phyloP scores from a whole-genome alignment of 1,140 invertebrate genomes.

The Meloidogyne floridensis region DNA sequence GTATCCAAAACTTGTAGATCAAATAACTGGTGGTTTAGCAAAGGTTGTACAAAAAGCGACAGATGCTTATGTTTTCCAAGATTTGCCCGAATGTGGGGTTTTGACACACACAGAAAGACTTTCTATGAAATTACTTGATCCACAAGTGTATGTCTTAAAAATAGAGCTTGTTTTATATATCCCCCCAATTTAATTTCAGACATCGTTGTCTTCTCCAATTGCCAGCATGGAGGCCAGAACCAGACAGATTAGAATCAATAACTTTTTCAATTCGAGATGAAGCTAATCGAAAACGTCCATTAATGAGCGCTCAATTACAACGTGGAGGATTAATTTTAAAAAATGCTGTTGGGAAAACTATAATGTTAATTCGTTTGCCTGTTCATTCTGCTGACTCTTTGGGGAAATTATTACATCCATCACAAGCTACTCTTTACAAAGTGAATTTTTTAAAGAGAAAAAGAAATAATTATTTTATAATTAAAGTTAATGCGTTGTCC shows the following conservation, averaged over 20 bases:
- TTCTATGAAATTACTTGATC: constrained; percentile 51
- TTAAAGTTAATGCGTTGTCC: constrained; percentile 27
- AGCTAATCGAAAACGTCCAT: constrained; percentile 39
- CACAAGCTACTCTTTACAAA: constrained; percentile 51
- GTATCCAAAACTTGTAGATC: constrained; percentile 31
- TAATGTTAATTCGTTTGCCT: constrained; percentile 46
- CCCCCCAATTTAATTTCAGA: not conserved
- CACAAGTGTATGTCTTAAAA: constrained; percentile 35
- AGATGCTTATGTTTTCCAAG: constrained; percentile 49
- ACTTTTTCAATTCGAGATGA: constrained; percentile 45
- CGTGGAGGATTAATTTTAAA: constrained; percentile 40
- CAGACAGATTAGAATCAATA: constrained; percentile 34
- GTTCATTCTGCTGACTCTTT: constrained; percentile 41
- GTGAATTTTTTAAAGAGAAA: constrained; percentile 24
- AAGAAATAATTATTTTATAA: not conserved
- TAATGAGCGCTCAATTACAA: constrained; percentile 42
- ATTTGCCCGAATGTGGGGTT: constrained; percentile 52
- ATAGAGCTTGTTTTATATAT: too few species aligned
- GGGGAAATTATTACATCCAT: constrained; percentile 52
- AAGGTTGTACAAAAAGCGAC: constrained; percentile 53
- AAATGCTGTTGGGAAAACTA: constrained; percentile 45
- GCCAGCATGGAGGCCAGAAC: constrained; percentile 22
- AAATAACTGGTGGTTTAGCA: constrained; percentile 38
- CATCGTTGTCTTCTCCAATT: constrained; percentile 13
- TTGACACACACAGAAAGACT: constrained; percentile 38